These are phyloP conservation scores for Hyperoplus immaculatus DNA, from an alignment of 2,797 vertebrate genomes.

Conservation along the genomic window DNA sequence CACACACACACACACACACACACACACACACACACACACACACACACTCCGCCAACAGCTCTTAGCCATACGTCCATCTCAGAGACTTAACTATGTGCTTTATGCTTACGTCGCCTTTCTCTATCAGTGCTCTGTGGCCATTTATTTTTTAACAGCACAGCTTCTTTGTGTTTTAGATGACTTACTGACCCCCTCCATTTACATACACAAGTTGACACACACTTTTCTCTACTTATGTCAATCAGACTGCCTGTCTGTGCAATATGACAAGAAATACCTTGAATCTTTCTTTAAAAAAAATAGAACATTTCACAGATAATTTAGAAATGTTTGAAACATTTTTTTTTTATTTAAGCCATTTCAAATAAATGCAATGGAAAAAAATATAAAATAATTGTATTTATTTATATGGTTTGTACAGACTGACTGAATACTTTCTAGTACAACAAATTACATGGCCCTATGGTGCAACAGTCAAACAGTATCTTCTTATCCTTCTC, in stretches of 20 bases:
- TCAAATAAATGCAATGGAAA: background rate
- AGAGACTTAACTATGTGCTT: slow-evolving; percentile 79
- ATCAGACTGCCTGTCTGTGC: background rate
- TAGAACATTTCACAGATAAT: background rate
- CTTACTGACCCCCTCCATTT: slow-evolving; percentile 22
- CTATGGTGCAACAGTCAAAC: background rate
- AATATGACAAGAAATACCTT: too few relatives aligned
- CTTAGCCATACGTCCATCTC: slow-evolving; percentile 77
- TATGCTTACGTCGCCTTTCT: slow-evolving; percentile 77
- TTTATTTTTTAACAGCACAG: slow-evolving; percentile 40
- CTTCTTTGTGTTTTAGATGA: slow-evolving; percentile 33
- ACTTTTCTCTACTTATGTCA: slow-evolving; percentile 10
- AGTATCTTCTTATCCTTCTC: slow-evolving; percentile 16
- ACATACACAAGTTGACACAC: slow-evolving; percentile 8
- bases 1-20: slow-evolving; percentile 14
- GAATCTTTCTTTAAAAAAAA: too few relatives aligned
- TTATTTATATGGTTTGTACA: background rate
- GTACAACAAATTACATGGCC: background rate
- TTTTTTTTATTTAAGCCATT: too few relatives aligned
- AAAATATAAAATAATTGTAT: background rate
- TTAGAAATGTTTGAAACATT: too few relatives aligned
- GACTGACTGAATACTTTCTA: background rate
- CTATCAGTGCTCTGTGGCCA: slow-evolving; percentile 61
- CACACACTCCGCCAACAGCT: slow-evolving; percentile 47
- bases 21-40: slow-evolving; percentile 14